Evolutionary conservation across 2,113 vertebrate genomes (phyloP), one percentile per base, ranked within the genome.

Genomic region (Saccopteryx leptura): DNA sequence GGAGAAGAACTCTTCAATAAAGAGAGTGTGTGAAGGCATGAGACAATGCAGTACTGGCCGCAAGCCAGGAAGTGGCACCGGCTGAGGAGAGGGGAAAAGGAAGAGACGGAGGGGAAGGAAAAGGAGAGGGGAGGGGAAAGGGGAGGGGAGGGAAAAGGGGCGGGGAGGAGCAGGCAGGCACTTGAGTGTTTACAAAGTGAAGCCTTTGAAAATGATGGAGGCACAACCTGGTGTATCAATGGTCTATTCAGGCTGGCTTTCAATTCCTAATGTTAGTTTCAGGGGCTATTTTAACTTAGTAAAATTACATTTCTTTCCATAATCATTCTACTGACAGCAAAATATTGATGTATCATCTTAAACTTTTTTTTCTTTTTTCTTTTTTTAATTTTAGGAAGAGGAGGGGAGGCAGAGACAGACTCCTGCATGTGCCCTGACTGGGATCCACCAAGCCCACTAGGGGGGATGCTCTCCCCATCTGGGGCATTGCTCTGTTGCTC

Each of bases 241-340:
- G 66, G 72, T 61, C 66, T 82, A 21, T 18, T 28, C 39, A 39
- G 69, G 54, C 50, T 61, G 39, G 23, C 8, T n/a, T 79, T 24
- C 28, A 31, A 33, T 65, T 87, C 65, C 81, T 90, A n/a, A 72
- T 63, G 88, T 83, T 61, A 72, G 52, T 69, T 83, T 66, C 54
- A 58, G 52, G 52, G 24, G 11, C 63, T 72, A 74, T 80, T 95
- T 92, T 87, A 61, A 79, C 12, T 58, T 19, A 24, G n/a, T 4
- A 8, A 65, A 87, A 19, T 63, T 23, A 33, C n/a, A 68, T 48
- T 87, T 69, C 26, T 76, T 90, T 86, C n/a, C 28, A 21, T 66
- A 2, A 33, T 79, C 18, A 66, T 68, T 83, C 69, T 84, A 28
- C 11, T 52, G 28, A 79, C 7, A 58, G n/a, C 19, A 76, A 87